phyloP scores from a whole-genome alignment of 2,888 invertebrate genomes.

The Leptinotarsa peninsularis region DNA sequence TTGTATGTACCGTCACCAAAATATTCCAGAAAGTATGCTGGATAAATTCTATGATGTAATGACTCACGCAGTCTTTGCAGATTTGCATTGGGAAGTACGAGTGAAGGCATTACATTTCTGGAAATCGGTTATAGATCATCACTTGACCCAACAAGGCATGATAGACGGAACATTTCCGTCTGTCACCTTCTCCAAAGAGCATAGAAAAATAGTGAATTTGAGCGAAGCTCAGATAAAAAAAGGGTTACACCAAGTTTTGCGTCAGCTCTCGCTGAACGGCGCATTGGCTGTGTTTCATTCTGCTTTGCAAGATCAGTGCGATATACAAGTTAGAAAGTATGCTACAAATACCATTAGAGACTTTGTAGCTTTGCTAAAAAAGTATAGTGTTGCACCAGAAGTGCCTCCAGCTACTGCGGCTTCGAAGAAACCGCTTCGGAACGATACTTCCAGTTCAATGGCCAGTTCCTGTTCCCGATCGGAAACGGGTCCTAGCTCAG shows the following conservation, averaged over 20 bases:
- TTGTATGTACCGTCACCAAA: conserved; percentile 75
- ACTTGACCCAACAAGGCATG: conserved; percentile 83
- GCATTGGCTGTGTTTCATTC: conserved; percentile 78
- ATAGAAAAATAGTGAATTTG: conserved; percentile 81
- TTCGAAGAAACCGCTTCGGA: not conserved
- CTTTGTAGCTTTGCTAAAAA: conserved; percentile 69
- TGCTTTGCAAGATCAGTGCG: conserved; percentile 76
- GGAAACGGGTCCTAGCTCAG: not conserved
- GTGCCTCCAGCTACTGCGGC: not conserved
- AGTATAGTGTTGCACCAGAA: conserved; percentile 67
- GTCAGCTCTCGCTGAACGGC: conserved; percentile 76
- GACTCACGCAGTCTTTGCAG: conserved; percentile 75
- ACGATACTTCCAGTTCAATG: not conserved
- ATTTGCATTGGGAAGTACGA: conserved; percentile 88
- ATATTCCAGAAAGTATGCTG: conserved; percentile 68
- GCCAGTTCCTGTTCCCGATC: not conserved
- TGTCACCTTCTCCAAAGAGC: conserved; percentile 83
- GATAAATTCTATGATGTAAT: conserved; percentile 74
- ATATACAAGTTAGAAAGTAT: conserved; percentile 77
- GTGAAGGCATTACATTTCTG: conserved; percentile 79
- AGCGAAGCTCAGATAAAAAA: conserved; percentile 76
- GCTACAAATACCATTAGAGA: conserved; percentile 71
- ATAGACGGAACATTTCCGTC: conserved; percentile 83
- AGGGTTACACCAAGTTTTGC: conserved; percentile 75
- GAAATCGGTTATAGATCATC: conserved; percentile 75